Evolutionary conservation across 2,888 invertebrate species (phyloP).

Genomic region (Tupiocoris notatus): DNA sequence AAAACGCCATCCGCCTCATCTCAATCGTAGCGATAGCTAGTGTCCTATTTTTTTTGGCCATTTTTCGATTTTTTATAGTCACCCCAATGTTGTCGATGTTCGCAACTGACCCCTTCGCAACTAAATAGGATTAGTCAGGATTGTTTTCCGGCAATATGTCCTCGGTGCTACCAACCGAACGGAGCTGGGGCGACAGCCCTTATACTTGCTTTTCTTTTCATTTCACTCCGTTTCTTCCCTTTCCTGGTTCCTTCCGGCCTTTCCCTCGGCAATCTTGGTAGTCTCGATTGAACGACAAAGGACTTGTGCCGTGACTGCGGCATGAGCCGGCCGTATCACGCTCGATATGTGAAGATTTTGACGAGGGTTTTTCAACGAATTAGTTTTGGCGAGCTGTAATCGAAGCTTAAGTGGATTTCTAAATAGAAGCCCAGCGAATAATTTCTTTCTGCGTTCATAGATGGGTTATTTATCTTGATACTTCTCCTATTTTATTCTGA

Average conservation of each 20-base stretch:
- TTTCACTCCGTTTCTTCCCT: constrained; percentile 34
- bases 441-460: too few species aligned
- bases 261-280: not conserved
- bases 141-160: constrained; percentile 41
- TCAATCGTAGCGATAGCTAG: not conserved
- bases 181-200: not conserved
- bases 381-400: too few species aligned
- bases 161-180: not conserved
- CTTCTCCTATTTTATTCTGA: too few species aligned
- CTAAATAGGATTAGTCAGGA: constrained; percentile 42
- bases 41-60: not conserved
- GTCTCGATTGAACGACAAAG: not conserved
- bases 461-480: too few species aligned
- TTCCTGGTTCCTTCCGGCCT: not conserved
- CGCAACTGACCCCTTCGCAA: not conserved
- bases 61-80: not conserved
- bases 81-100: not conserved
- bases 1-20: not conserved
- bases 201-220: constrained; percentile 28
- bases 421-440: too few species aligned
- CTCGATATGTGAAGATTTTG: too few species aligned
- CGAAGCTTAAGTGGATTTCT: too few species aligned
- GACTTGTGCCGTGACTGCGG: not conserved
- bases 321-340: too few species aligned
- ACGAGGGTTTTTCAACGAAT: too few species aligned